These are phyloP conservation scores for Lophotis ruficrista DNA, from an alignment of 2,113 vertebrate species.

Conservation along the genomic window DNA sequence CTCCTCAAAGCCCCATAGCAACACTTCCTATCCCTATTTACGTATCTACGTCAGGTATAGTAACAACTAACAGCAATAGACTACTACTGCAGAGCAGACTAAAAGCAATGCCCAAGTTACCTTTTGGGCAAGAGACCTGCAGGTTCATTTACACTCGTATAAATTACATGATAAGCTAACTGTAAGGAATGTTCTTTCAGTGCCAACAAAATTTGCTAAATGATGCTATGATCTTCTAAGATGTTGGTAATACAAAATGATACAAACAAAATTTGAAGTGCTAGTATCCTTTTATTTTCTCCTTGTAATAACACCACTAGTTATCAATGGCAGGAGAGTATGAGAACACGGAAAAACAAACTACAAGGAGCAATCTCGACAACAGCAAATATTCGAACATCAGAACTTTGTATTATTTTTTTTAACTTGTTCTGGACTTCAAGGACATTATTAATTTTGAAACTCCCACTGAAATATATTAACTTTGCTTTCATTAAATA, in stretches of 20 bases:
- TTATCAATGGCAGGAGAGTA: neutral
- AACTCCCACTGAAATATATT: neutral
- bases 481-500: neutral
- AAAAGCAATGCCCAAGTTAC: neutral
- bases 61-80: neutral
- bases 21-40: neutral
- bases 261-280: neutral
- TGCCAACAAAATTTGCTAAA: neutral
- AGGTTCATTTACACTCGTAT: neutral
- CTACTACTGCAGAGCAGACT: neutral
- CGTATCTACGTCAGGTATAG: rapidly evolving
- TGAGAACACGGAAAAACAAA: neutral
- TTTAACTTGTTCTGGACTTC: neutral
- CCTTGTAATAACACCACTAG: neutral
- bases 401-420: neutral
- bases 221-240: neutral
- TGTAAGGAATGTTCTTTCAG: neutral
- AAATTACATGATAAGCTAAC: neutral
- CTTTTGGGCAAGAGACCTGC: neutral
- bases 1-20: neutral
- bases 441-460: neutral
- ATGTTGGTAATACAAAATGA: neutral
- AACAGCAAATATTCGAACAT: neutral
- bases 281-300: neutral
- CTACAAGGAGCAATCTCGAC: neutral